phyloP scores from a whole-genome alignment of 2,113 vertebrate genomes.

The Cephalophus harveyi region DNA sequence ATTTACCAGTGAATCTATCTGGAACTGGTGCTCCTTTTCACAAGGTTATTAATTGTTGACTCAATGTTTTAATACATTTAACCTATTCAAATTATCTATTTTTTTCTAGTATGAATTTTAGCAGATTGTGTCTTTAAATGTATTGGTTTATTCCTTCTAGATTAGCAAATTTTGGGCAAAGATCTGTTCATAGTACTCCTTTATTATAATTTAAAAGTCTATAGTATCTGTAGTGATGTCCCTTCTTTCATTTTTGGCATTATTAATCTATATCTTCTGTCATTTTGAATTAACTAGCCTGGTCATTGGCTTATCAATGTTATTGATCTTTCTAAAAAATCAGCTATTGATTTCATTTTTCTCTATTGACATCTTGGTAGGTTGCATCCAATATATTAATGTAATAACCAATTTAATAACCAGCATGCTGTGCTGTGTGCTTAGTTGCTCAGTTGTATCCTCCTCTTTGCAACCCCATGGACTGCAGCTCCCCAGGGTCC shows the following conservation, averaged over 20 bases:
- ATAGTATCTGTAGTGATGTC: neutral
- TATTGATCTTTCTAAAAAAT: neutral
- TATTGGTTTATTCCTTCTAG: neutral
- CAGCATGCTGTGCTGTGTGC: neutral
- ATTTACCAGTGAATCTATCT: neutral
- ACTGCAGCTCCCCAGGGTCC: neutral
- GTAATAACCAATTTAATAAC: slow-evolving; percentile 10
- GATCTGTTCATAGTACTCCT: neutral
- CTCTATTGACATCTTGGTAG: neutral
- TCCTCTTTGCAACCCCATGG: neutral
- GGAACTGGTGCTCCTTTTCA: neutral
- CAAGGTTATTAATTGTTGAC: neutral
- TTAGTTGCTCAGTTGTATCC: neutral
- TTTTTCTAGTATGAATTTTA: neutral
- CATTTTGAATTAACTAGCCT: neutral
- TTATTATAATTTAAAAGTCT: neutral
- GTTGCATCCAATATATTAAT: neutral
- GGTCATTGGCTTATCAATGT: neutral
- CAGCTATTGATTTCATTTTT: neutral
- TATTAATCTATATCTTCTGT: neutral
- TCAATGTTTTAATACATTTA: neutral
- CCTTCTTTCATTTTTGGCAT: neutral
- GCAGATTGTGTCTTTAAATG: neutral
- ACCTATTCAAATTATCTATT: neutral
- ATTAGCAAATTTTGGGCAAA: neutral